Base-by-base conservation (phyloP, 1,140 invertebrate genomes). In the Schlechtendalia chinensis region DNA sequence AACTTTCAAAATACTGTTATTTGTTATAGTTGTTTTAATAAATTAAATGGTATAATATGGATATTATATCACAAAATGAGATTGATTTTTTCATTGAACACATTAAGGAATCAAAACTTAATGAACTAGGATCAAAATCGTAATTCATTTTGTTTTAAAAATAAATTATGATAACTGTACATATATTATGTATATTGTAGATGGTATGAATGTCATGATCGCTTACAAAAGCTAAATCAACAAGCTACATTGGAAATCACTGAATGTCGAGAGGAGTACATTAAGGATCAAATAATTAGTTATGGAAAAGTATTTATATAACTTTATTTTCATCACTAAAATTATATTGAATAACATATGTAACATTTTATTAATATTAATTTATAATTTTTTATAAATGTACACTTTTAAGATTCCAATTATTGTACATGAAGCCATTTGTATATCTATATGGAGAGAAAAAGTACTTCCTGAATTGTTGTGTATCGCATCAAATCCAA, bases 171-270 rank as follows among this genome's bases (percentile, higher is more conserved):
- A 45, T 39, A 22, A 50, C n/a, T 39, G 0, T 22, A 8, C n/a
- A 67, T 22, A 65, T n/a, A 39, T n/a, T 59, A 8, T 11, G 72
- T 45, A 1, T 77, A 1, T 81, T 81, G 10, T 22, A 81, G 80
- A 24, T 94, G 93, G 93, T 86, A 93, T 58, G 92, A 93, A 83
- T 90, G 89, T 85, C 93, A 94, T 83, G 90, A 92, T 83, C 88
- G 90, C 82, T 84, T 94, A 5, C 90, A 93, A 82, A 91, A 93
- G 84, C 84, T 94, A n/a, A 91, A 92, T 82, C 91, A 94, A 84
- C 91, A 94, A 87, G 91, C 91, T 50, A 88, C 92, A 82, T 86
- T 93, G 27, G 92, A 94, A 87, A 90, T 91, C 27, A 88, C 86
- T 17, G 86, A 87, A 32, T 85, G 91, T 82, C 88, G 89, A 71